These are phyloP conservation scores for Epizoanthus stellaris DNA, from an alignment of 92 coral and sea anemone species.

Conservation along the genomic window DNA sequence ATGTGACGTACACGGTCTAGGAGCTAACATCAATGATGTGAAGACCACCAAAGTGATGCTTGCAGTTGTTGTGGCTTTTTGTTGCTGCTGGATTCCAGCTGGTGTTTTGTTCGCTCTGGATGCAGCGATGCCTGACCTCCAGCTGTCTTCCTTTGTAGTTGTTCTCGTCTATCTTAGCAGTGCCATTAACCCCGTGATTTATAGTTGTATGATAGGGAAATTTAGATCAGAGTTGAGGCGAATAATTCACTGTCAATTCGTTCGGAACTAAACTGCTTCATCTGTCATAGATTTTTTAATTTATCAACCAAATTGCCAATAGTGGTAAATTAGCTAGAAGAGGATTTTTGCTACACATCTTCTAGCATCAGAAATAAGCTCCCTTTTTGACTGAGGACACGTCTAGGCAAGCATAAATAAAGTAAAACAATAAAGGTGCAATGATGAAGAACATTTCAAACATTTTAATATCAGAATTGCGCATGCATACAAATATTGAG, in stretches of 20 bases:
- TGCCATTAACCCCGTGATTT: constrained; percentile 2
- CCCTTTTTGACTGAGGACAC: too few relatives aligned
- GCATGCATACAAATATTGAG: too few relatives aligned
- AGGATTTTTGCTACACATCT: too few relatives aligned
- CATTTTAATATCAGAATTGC: too few relatives aligned
- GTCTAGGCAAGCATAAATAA: too few relatives aligned
- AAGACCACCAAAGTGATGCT: constrained; percentile 1
- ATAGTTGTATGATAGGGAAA: background rate
- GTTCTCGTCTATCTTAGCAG: background rate
- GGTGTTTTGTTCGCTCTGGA: constrained; percentile 11
- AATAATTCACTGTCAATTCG: background rate
- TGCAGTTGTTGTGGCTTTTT: background rate
- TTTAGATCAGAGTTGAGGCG: background rate
- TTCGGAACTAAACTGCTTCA: background rate
- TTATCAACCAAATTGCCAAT: too few relatives aligned
- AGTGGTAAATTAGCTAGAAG: too few relatives aligned
- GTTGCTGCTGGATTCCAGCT: constrained; percentile 1
- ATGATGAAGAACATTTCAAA: too few relatives aligned
- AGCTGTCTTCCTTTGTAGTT: background rate
- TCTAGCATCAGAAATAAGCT: too few relatives aligned
- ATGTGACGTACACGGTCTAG: background rate
- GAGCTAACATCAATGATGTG: background rate
- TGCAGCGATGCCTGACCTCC: background rate
- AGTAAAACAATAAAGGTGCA: too few relatives aligned
- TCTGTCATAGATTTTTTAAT: too few relatives aligned